Percentiles rank a stretch among this genome's conserved stretches.
Evolutionary conservation across 2,797 vertebrate species (phyloP).

Genomic region (Pantherophis vulpinus): DNA sequence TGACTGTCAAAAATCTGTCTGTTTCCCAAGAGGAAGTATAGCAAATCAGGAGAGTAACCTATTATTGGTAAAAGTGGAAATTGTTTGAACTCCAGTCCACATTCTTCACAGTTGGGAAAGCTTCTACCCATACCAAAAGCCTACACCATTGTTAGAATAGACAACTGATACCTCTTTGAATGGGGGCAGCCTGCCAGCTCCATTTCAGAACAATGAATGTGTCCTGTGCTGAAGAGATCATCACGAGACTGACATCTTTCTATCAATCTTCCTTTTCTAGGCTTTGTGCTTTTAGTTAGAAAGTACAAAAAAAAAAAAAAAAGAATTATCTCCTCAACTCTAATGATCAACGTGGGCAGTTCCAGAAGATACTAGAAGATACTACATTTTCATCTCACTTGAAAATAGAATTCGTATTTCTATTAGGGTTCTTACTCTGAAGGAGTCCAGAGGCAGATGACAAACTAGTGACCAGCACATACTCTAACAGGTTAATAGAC

Average conservation of each 20-base stretch:
- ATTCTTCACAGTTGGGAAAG: background rate
- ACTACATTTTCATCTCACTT: background rate
- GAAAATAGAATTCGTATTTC: background rate
- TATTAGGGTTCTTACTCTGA: background rate
- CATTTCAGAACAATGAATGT: background rate
- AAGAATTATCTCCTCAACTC: background rate
- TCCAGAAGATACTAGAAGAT: too few relatives aligned
- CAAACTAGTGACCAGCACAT: background rate
- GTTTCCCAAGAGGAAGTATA: background rate
- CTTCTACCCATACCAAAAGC: background rate
- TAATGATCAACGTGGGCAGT: background rate
- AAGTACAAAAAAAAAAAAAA: background rate
- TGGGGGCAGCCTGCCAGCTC: constrained; percentile 7
- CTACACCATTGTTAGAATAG: background rate
- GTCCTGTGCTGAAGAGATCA: background rate
- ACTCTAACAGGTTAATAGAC: background rate
- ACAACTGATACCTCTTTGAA: background rate
- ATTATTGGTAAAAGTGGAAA: background rate
- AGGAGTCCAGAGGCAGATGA: background rate
- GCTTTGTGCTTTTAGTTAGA: constrained; percentile 2
- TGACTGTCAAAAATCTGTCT: background rate
- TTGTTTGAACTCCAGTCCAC: background rate
- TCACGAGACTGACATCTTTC: background rate
- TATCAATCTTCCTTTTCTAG: background rate
- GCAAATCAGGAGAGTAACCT: background rate